Evolutionary conservation across 2,797 vertebrate genomes (phyloP), one percentile per base, ranked within the genome.

Genomic region (Carduelis carduelis): DNA sequence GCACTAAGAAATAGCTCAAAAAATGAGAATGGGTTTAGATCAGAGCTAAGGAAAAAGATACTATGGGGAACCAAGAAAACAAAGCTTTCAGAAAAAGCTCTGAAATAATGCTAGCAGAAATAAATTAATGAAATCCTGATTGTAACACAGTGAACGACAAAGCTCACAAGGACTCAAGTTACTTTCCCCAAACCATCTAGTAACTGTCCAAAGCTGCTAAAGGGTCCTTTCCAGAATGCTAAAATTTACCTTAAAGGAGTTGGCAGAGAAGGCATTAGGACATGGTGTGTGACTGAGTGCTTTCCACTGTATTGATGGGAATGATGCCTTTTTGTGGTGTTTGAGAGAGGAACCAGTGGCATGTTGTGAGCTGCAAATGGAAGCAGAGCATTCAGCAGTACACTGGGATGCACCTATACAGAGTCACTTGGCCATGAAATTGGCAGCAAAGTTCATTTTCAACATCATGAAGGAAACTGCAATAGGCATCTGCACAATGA

Each of bases 1-100:
- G 85, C 34, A 88, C 69, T 71, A 87, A 86, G 47, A 96, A 96
- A 96, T 60, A 96, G 87, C 69, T 89, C 69, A 60, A 82, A 82
- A 93, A 93, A 69, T 0, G 30, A 86, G 64, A 83, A 90, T 59
- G 34, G 59, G 47, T 63, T 94, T 86, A 90, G 77, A 86, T 95
- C 34, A 93, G 69, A 70, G 59, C 47, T 64, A 63, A 81, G 46
- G 15, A 4, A 82, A 93, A 88, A 89, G 76, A 86, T 75, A 86
- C 72, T 86, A 90, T 55, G 69, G 80, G 59, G 76, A 88, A 63
- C 34, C 47, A 66, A 79, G 46, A 78, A 89, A 93, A 71, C 47
- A 80, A 0, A 0, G 68, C 39, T 34, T 57, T 71, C 3, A 75
- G 87, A 78, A 89, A 87, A 92, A 88, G 16, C n/a, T 86, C 44